A percentile compares a stretch with the other conserved stretches of the same genome.
Conservation (phyloP, 2,797 vertebrate genomes). For the Muscicapa comitata region DNA sequence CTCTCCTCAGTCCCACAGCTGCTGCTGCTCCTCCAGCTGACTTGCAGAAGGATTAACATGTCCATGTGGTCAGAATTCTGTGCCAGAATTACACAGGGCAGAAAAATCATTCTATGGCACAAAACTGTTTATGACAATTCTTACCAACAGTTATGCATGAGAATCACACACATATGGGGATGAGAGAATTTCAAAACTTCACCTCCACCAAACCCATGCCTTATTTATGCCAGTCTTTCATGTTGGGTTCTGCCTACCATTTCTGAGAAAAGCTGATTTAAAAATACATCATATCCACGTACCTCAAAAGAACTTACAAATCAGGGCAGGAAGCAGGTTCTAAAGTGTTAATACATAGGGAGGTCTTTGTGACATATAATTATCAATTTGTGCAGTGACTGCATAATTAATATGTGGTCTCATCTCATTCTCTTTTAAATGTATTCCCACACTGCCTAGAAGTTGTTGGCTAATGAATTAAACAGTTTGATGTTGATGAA, state of each 20-base stretch:
- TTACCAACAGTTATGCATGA: fast-evolving
- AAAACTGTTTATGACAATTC: not conserved
- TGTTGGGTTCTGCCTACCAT: not conserved
- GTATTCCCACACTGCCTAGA: constrained; percentile 27
- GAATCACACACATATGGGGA: not conserved
- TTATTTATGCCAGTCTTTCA: not conserved
- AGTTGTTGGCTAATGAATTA: constrained; percentile 52
- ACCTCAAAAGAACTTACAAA: not conserved
- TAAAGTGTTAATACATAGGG: not conserved
- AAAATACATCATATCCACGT: not conserved
- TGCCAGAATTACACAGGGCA: too few relatives aligned
- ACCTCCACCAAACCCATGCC: not conserved
- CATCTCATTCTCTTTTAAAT: constrained; percentile 47
- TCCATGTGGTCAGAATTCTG: not conserved
- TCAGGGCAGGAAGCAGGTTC: not conserved
- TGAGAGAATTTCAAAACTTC: not conserved
- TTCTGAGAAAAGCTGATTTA: not conserved
- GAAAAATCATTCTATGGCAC: fast-evolving
- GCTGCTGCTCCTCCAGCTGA: fast-evolving
- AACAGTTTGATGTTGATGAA: constrained; percentile 65
- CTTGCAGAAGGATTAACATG: not conserved
- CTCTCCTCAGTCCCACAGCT: not conserved
- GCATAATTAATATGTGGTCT: constrained; percentile 48
- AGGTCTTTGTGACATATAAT: not conserved
- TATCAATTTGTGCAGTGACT: constrained; percentile 28